A percentile compares a stretch with the other conserved stretches of the same genome.
Evolutionary conservation across 2,888 invertebrate species (phyloP).

Genomic region (Campoplex nolae): DNA sequence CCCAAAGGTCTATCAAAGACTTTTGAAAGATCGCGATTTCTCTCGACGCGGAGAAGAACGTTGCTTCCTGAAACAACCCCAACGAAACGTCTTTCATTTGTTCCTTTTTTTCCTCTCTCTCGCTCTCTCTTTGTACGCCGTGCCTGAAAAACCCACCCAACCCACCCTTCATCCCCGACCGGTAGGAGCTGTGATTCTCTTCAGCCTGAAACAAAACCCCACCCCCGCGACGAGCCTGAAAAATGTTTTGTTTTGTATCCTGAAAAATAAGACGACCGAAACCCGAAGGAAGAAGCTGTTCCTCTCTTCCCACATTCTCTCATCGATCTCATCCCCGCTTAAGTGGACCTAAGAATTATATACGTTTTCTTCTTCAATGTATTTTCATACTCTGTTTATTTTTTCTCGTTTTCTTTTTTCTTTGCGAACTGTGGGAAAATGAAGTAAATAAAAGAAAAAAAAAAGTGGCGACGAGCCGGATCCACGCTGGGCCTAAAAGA

Average conservation of each 20-base stretch:
- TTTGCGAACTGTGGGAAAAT: slow-evolving; percentile 59
- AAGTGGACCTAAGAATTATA: slow-evolving; percentile 56
- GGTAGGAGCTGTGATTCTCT: slow-evolving; percentile 69
- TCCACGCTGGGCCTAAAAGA: slow-evolving; percentile 83
- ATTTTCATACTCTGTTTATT: slow-evolving; percentile 22
- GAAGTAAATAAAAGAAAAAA: slow-evolving; percentile 32
- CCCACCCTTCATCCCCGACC: slow-evolving; percentile 65
- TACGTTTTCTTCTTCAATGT: slow-evolving; percentile 34
- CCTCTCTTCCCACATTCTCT: slow-evolving; percentile 64
- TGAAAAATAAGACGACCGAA: slow-evolving; percentile 62
- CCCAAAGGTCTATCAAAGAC: slow-evolving; percentile 63
- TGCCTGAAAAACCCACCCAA: slow-evolving; percentile 61
- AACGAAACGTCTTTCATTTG: slow-evolving; percentile 59
- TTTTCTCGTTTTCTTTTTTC: slow-evolving; percentile 33
- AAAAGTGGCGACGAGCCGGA: slow-evolving; percentile 72
- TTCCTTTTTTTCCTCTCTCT: slow-evolving; percentile 38
- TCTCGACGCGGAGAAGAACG: slow-evolving; percentile 50
- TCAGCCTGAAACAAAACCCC: slow-evolving; percentile 68
- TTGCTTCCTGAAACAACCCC: slow-evolving; percentile 67
- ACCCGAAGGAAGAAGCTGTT: slow-evolving; percentile 63
- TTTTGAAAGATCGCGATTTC: slow-evolving; percentile 50
- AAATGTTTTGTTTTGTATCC: slow-evolving; percentile 64
- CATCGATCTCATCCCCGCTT: slow-evolving; percentile 65
- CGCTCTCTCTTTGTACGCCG: slow-evolving; percentile 31
- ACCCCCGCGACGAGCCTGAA: slow-evolving; percentile 67